Evolutionary conservation across 2,113 vertebrate genomes (phyloP).

Genomic region (Hypocryptadius cinnamomeus): DNA sequence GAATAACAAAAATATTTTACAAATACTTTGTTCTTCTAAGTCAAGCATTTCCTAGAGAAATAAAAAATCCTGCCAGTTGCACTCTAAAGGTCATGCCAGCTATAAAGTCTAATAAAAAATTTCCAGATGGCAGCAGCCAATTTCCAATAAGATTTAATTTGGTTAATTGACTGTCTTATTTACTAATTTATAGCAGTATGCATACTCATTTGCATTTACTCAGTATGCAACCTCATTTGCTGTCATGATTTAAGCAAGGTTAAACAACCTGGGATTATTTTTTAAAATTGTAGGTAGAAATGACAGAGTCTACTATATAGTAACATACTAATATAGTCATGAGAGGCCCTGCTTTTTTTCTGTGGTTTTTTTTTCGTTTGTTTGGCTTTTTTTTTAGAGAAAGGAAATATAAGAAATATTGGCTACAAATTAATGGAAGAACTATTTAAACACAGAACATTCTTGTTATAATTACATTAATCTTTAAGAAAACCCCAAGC

Average conservation of each 20-base stretch:
- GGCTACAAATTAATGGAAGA: not conserved
- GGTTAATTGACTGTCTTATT: slow-evolving; percentile 63
- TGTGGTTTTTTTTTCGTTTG: not conserved
- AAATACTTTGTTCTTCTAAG: not conserved
- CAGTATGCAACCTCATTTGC: slow-evolving; percentile 50
- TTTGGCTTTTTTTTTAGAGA: not conserved
- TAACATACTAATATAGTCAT: not conserved
- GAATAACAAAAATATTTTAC: not conserved
- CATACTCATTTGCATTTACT: no score
- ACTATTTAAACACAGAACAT: not conserved
- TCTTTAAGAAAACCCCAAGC: accelerated
- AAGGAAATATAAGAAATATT: not conserved
- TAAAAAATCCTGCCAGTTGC: not conserved
- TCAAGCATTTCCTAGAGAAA: slow-evolving; percentile 7
- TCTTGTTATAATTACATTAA: not conserved
- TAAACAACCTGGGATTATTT: not conserved
- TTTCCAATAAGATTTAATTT: slow-evolving; percentile 62
- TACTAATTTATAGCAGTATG: slow-evolving; percentile 61
- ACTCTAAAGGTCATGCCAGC: slow-evolving; percentile 34
- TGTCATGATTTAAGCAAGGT: slow-evolving; percentile 52
- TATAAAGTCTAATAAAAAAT: slow-evolving; percentile 53
- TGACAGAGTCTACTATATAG: not conserved
- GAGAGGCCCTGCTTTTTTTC: not conserved
- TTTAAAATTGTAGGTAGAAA: not conserved
- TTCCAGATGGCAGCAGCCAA: slow-evolving; percentile 60